Conservation (phyloP, 2,113 vertebrate species). For the Pachyramphus minor region DNA sequence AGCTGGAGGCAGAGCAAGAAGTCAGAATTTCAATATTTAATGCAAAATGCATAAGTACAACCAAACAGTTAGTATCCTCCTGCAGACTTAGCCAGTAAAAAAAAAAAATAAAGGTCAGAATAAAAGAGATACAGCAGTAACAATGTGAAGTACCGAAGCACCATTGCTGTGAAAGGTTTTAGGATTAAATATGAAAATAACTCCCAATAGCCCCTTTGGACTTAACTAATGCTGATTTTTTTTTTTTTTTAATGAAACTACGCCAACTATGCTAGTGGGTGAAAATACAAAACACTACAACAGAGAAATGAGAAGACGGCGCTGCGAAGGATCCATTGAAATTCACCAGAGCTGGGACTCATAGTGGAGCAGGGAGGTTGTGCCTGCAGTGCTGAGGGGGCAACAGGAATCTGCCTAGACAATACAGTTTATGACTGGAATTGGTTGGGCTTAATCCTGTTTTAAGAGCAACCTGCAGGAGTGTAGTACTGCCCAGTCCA, state of each 20-base stretch:
- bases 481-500: not conserved
- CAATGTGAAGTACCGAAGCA: not conserved
- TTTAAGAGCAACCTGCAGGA: not conserved
- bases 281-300: rapidly evolving
- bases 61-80: not conserved
- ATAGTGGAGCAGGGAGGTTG: rapidly evolving
- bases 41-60: not conserved
- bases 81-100: not conserved
- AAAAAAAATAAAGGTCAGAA: not conserved
- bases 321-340: not conserved
- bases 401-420: not conserved
- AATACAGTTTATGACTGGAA: not conserved
- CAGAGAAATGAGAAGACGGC: not conserved
- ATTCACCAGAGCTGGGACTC: not conserved
- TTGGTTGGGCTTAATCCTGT: not conserved
- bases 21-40: not conserved
- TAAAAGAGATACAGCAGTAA: not conserved
- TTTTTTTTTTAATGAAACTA: not conserved
- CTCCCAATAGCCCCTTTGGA: not conserved
- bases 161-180: rapidly evolving
- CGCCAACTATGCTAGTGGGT: not conserved
- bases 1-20: not conserved
- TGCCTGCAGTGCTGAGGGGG: not conserved
- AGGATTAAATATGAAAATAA: not conserved
- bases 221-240: not conserved